Base-by-base conservation (phyloP, 1,140 invertebrate genomes). In the Amyelois transitella region DNA sequence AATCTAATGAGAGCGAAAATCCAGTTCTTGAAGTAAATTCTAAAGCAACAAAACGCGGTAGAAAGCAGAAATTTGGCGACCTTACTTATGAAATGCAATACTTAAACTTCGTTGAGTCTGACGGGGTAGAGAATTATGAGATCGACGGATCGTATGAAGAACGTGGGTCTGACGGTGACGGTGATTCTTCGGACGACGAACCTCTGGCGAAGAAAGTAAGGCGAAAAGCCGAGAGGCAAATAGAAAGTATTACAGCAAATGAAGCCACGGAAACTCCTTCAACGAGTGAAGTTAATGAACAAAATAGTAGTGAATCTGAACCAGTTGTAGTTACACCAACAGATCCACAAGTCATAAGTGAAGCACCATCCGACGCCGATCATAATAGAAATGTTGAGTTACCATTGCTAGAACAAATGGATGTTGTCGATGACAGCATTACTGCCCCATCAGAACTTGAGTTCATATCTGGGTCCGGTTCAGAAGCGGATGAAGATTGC, bases 121-220 rank as follows among this genome's bases (percentile, higher is more conserved):
- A 14, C n/a, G 32, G 17, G 32, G 1, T 1, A 14, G 32, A 38
- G 32, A 38, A 14, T 38, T 38, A 38, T 6, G 20, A 43, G 21
- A 10, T 48, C 7, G 18, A 25, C 8, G 20, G 38, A 53, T 38
- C 32, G 2, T 38, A 14, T 6, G 32, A 38, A 38, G 32, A 38
- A 38, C 12, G 12, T 38, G 32, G 5, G 1, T 1, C 58, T 28
- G 54, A 49, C 8, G 20, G 17, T 48, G 53, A 59, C 17, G 32
- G 17, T 52, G 63, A 73, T 44, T 73, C 69, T 2, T 84, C 81
- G 0, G 84, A 87, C 47, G 81, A 87, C 17, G 84, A 87, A 58
- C 81, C 81, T 2, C 53, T 86, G 7, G 69, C 75, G 8, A 71
- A 75, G 43, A 81, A 75, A 55, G 65, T 54, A 10, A 77, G 67